A percentile compares a stretch with the other conserved stretches of the same genome.
Conservation (phyloP, 2,797 vertebrate species). For the Phalloptychus januarius region DNA sequence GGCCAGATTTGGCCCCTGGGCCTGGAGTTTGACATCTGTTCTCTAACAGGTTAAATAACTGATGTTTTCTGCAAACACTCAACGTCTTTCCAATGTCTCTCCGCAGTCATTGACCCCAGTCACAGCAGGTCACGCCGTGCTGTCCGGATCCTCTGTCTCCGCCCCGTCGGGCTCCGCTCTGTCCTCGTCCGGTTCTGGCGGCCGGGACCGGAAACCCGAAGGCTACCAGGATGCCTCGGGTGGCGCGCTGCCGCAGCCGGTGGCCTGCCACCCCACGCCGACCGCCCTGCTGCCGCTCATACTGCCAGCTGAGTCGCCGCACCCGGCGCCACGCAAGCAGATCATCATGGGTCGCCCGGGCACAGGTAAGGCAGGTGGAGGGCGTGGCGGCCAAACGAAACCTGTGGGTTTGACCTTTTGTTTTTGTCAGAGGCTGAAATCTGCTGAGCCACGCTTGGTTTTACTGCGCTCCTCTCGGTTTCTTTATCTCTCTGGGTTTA, state of each 20-base stretch:
- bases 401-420: slow-evolving; percentile 31
- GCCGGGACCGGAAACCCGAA: slow-evolving; percentile 78
- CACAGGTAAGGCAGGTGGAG: slow-evolving; percentile 80
- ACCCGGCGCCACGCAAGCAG: slow-evolving; percentile 91
- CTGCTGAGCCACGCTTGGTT: slow-evolving; percentile 33
- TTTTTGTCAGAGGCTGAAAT: slow-evolving; percentile 28
- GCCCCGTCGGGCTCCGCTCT: slow-evolving; percentile 59
- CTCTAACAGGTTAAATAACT: slow-evolving; percentile 1
- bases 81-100: not conserved
- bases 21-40: too few species aligned
- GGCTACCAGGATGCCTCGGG: slow-evolving; percentile 76
- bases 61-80: not conserved
- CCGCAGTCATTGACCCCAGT: slow-evolving; percentile 76
- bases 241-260: slow-evolving; percentile 84
- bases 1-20: too few species aligned
- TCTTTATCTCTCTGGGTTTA: slow-evolving; percentile 52
- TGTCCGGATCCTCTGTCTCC: slow-evolving; percentile 71
- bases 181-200: slow-evolving; percentile 73
- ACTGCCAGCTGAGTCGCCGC: slow-evolving; percentile 89
- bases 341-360: slow-evolving; percentile 95
- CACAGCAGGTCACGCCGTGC: slow-evolving; percentile 64
- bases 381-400: not conserved
- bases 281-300: slow-evolving; percentile 92
- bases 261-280: slow-evolving; percentile 93
- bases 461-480: slow-evolving; percentile 37